Evolutionary conservation across 2,888 invertebrate genomes (phyloP).

Genomic region (Matsumyia berberina): DNA sequence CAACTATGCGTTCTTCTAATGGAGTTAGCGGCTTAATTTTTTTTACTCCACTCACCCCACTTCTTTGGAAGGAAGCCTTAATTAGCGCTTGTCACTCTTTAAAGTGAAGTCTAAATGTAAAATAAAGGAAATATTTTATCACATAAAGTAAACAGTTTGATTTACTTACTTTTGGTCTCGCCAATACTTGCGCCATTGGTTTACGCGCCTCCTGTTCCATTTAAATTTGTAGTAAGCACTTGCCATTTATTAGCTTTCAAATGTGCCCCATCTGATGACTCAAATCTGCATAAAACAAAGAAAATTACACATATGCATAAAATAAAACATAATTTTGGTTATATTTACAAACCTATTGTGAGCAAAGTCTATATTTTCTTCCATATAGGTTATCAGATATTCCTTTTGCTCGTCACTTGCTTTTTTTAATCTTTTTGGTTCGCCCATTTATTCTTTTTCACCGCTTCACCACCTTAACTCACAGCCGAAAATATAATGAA

Average conservation of each 20-base stretch:
- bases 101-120: slow-evolving; percentile 11
- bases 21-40: neutral
- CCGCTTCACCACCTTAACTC: too few relatives aligned
- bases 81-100: slow-evolving; percentile 1
- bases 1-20: neutral
- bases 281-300: neutral
- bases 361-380: slow-evolving; percentile 4
- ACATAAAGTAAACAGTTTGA: slow-evolving; percentile 14
- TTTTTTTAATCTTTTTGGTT: neutral
- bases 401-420: neutral
- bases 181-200: slow-evolving; percentile 36
- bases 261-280: slow-evolving; percentile 6
- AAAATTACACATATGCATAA: too few relatives aligned
- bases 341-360: neutral
- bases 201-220: neutral
- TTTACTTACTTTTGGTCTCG: slow-evolving; percentile 25
- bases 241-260: neutral
- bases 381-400: neutral
- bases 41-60: neutral
- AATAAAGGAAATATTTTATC: neutral
- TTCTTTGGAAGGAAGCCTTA: neutral
- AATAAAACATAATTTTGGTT: neutral
- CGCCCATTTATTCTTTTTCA: too few relatives aligned
- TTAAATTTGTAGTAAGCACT: neutral
- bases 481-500: too few relatives aligned